These are phyloP conservation scores for Microcebus griseorufus DNA, from an alignment of 2,113 vertebrate genomes.

Conservation along the genomic window DNA sequence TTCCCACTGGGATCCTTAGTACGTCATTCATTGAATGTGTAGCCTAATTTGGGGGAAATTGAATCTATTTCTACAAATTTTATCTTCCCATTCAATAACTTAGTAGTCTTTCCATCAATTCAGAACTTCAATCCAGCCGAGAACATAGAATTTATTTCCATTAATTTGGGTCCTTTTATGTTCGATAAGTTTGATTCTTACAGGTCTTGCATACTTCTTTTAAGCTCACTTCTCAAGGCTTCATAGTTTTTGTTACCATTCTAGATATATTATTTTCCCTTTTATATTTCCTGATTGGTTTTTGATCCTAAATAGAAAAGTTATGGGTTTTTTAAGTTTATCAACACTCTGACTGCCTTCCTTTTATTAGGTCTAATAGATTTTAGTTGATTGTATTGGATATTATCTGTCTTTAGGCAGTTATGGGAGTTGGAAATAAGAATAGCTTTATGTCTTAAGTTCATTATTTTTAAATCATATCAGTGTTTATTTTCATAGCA, in stretches of 20 bases:
- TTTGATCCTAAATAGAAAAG: not conserved
- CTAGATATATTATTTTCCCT: not conserved
- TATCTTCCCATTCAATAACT: not conserved
- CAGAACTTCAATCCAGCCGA: not conserved
- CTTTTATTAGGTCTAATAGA: not conserved
- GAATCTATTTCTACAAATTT: not conserved
- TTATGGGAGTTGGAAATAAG: not conserved
- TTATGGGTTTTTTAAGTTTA: not conserved
- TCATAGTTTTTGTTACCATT: not conserved
- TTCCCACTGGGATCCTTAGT: not conserved
- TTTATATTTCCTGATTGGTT: not conserved
- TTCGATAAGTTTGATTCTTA: not conserved
- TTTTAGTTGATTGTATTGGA: not conserved
- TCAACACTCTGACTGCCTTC: not conserved
- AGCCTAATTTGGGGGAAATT: not conserved
- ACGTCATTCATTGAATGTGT: not conserved
- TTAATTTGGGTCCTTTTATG: not conserved
- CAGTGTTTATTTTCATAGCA: not conserved
- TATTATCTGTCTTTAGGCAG: not conserved
- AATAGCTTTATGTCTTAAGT: not conserved
- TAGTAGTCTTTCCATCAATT: not conserved
- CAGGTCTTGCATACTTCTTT: not conserved
- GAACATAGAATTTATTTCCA: not conserved
- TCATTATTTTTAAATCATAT: not conserved
- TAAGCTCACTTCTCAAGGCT: not conserved